Conservation (phyloP, 1,140 invertebrate genomes). For the Diorhabda carinulata region DNA sequence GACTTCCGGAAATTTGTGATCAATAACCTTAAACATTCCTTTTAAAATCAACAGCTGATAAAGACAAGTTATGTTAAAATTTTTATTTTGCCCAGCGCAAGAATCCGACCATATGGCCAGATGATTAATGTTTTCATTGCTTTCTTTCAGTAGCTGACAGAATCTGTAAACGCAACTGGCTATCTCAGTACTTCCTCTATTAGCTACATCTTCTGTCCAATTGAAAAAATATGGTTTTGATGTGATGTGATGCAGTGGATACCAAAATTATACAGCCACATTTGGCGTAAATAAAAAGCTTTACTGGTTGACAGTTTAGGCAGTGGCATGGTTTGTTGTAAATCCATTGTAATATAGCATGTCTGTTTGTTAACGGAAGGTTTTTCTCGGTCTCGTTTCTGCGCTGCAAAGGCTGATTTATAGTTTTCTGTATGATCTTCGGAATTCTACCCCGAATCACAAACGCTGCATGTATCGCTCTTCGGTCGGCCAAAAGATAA, state of each 20-base stretch:
- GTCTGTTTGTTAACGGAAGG: conserved; percentile 10
- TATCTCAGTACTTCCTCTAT: conserved; percentile 1
- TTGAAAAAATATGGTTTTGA: conserved; percentile 2
- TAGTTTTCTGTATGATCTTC: conserved; percentile 27
- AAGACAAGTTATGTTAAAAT: conserved; percentile 27
- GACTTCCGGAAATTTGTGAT: conserved; percentile 32
- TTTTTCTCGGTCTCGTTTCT: conserved; percentile 15
- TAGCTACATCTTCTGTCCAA: not conserved
- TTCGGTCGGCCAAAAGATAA: conserved; percentile 31
- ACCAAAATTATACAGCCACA: conserved; percentile 16
- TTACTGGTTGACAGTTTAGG: conserved; percentile 33
- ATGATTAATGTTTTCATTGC: conserved; percentile 11
- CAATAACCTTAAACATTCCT: conserved; percentile 18
- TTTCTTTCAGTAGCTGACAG: not conserved
- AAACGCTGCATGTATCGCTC: conserved; percentile 33
- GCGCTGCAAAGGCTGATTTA: conserved; percentile 15
- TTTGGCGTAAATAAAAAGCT: conserved; percentile 33
- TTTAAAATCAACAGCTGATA: conserved; percentile 26
- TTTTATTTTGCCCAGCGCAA: conserved; percentile 31
- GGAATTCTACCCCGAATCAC: conserved; percentile 28
- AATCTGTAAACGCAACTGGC: not conserved
- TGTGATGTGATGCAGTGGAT: not conserved
- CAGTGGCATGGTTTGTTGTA: conserved; percentile 34
- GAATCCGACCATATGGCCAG: conserved; percentile 32
- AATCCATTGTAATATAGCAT: conserved; percentile 31